Evolutionary conservation across 2,113 vertebrate genomes (phyloP).

Genomic region (Anser cygnoides): DNA sequence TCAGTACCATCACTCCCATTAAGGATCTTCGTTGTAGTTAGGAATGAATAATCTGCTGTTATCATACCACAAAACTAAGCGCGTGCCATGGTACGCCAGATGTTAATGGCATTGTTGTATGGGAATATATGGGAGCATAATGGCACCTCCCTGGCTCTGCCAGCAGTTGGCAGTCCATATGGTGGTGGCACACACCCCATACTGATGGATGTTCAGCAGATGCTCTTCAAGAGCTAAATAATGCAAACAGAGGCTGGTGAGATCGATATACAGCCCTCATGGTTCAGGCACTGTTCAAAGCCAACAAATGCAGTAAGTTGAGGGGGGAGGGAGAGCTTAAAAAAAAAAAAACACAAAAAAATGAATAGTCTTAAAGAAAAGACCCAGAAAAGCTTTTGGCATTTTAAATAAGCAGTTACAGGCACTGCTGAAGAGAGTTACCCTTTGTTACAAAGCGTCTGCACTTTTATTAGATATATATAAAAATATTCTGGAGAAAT

Average conservation of each 20-base stretch:
- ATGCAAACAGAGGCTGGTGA: conserved; percentile 61
- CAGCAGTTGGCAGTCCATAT: conserved; percentile 64
- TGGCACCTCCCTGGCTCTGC: conserved; percentile 29
- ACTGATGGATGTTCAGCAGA: conserved; percentile 70
- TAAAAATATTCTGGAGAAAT: not conserved
- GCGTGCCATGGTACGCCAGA: conserved; percentile 26
- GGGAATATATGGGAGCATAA: conserved; percentile 30
- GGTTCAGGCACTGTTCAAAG: conserved; percentile 38
- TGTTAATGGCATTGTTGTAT: conserved; percentile 45
- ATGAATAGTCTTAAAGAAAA: not conserved
- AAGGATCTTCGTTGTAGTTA: conserved; percentile 3
- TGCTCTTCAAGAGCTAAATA: conserved; percentile 72
- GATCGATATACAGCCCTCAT: conserved; percentile 43
- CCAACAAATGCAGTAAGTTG: not conserved
- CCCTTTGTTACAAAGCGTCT: not conserved
- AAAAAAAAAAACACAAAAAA: too few relatives aligned
- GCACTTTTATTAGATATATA: not conserved
- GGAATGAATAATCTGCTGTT: conserved; percentile 54
- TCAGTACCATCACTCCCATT: not conserved
- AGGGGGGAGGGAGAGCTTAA: not conserved
- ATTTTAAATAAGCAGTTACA: not conserved
- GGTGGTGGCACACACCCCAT: conserved; percentile 56
- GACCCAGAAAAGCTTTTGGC: not conserved
- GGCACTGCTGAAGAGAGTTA: not conserved
- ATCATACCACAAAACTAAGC: not conserved